Base-by-base conservation (phyloP, 2,797 vertebrate genomes). In the Cyclopterus lumpus region DNA sequence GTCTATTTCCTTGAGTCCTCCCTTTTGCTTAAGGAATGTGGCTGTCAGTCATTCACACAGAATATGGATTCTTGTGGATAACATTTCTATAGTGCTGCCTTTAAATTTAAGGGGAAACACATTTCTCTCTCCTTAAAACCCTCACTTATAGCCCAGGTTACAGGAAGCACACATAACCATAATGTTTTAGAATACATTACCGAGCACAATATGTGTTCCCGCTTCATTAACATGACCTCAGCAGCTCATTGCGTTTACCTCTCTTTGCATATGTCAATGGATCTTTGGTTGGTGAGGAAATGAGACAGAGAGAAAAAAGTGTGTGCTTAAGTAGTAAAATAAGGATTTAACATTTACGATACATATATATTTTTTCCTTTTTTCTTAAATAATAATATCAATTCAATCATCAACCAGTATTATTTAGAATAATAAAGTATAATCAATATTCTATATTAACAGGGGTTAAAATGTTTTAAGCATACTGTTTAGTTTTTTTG, bases 221-320 rank as follows among this genome's bases (percentile, higher is more conserved):
- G 44, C 64, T 69, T 48, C 58, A 79, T 72, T 77, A 66, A 46
- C n/a, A 38, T 60, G 38, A 61, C 46, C 58, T 49, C 62, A 60
- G 64, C 34, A 79, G 66, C 69, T 73, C 65, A 71, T 67, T 75
- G 67, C 54, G 66, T 78, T 65, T 61, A 36, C 32, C 18, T 63
- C 57, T 69, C 48, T 30, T 24, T 66, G 36, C 34, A 66, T 72
- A 69, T 71, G 49, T 75, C 55, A 69, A 7, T 63, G 26, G 54
- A 12, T 32, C 53, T 67, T 48, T 64, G 44, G 28, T 44, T 63
- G 24, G 8, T 28, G 11, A 58, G 51, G 34, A 15, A 63, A 63
- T n/a, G 11, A 49, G 20, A 48, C 24, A 38, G 24, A 22, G 10
- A 24, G 36, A 10, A 49, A 34, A 4, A 51, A 24, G 6, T 30